Evolutionary conservation across 2,888 invertebrate genomes (phyloP).

Genomic region (Drosophila anomelani): DNA sequence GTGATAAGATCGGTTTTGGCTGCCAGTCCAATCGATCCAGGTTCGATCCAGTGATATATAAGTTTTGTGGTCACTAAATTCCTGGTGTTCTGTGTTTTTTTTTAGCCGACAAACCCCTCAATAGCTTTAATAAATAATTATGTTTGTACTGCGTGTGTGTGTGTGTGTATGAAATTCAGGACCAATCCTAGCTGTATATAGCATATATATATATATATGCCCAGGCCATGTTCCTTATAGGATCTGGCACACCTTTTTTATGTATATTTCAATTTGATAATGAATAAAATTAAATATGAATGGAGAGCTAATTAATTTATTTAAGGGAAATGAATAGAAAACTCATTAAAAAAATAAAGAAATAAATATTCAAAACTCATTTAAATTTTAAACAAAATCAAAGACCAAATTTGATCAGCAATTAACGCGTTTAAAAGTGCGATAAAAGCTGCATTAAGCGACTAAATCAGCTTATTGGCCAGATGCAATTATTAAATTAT

Average conservation of each 20-base stretch:
- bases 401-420: neutral
- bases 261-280: constrained; percentile 16
- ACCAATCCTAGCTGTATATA: constrained; percentile 9
- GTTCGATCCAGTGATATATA: constrained; percentile 61
- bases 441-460: constrained; percentile 23
- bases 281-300: constrained; percentile 18
- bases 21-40: constrained; percentile 16
- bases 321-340: neutral
- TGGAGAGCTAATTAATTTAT: neutral
- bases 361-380: neutral
- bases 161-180: neutral
- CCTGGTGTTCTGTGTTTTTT: constrained; percentile 42
- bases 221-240: constrained; percentile 7
- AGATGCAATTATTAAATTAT: constrained; percentile 47
- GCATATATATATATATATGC: neutral
- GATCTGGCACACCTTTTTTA: constrained; percentile 10
- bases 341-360: neutral
- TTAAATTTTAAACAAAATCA: neutral
- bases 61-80: constrained; percentile 26
- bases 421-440: constrained; percentile 15
- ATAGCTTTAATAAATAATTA: constrained; percentile 16
- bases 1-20: constrained; percentile 62
- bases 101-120: constrained; percentile 14
- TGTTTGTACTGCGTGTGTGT: constrained; percentile 9
- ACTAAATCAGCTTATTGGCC: constrained; percentile 38